These are phyloP conservation scores for Coleophora flavipennella DNA, from an alignment of 2,888 invertebrate genomes.

Conservation along the genomic window DNA sequence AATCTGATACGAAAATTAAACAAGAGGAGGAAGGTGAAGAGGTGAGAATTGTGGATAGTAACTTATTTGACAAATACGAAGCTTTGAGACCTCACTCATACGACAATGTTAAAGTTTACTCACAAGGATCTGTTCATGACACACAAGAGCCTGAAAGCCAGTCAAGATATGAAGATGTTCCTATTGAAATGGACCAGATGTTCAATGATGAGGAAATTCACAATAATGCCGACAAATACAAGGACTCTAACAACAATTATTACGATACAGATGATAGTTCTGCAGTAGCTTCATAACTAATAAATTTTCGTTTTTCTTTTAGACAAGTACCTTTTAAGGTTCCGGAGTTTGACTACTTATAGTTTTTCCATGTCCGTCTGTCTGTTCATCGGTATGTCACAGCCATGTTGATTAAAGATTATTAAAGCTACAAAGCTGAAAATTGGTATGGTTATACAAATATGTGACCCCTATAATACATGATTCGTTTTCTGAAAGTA, in stretches of 20 bases:
- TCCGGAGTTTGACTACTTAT: too few relatives aligned
- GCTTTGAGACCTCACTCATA: constrained; percentile 31
- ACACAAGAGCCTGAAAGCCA: constrained; percentile 2
- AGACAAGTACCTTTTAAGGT: too few relatives aligned
- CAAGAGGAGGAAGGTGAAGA: constrained; percentile 16
- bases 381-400: too few relatives aligned
- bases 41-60: constrained; percentile 18
- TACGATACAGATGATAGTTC: constrained; percentile 37
- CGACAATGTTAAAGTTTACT: constrained; percentile 29
- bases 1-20: not conserved
- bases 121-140: constrained; percentile 26
- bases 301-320: too few relatives aligned
- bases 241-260: constrained; percentile 41
- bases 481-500: too few relatives aligned
- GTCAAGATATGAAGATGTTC: constrained; percentile 15
- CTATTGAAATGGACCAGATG: constrained; percentile 27
- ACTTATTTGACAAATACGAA: constrained; percentile 31
- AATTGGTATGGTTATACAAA: too few relatives aligned
- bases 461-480: too few relatives aligned
- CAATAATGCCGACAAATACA: constrained; percentile 25
- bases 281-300: constrained; percentile 38
- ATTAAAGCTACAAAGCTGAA: too few relatives aligned
- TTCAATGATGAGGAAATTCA: constrained; percentile 37
- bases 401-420: too few relatives aligned
- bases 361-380: too few relatives aligned